A percentile compares a stretch with the other conserved stretches of the same genome.
Evolutionary conservation across 2,797 vertebrate genomes (phyloP).

Genomic region (Cryptoblepharus egeriae): DNA sequence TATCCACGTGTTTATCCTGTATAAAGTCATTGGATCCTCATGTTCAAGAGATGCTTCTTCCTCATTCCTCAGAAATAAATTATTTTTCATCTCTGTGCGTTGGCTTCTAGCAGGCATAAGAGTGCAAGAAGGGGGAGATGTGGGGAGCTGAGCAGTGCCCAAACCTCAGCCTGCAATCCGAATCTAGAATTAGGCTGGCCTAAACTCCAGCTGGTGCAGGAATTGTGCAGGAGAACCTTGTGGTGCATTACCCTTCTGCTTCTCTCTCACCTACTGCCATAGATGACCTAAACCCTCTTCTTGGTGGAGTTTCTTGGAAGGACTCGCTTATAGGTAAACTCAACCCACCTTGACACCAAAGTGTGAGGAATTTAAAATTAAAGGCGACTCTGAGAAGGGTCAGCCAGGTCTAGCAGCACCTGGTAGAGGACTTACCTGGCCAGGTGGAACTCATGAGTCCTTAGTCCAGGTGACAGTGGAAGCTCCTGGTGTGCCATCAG

Average conservation of each 20-base stretch:
- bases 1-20: slow-evolving; percentile 87
- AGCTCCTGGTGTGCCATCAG: too few species aligned
- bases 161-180: too few species aligned
- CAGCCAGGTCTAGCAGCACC: too few species aligned
- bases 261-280: too few species aligned
- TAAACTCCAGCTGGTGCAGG: too few species aligned
- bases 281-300: background rate
- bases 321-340: too few species aligned
- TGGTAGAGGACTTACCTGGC: too few species aligned
- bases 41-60: slow-evolving; percentile 80
- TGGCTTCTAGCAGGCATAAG: background rate
- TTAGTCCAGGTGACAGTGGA: too few species aligned
- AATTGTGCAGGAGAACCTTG: background rate
- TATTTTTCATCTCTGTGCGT: slow-evolving; percentile 78
- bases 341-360: background rate
- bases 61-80: slow-evolving; percentile 87
- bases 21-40: slow-evolving; percentile 75
- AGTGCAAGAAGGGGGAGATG: background rate
- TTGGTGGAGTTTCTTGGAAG: background rate
- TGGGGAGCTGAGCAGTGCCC: too few species aligned
- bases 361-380: background rate
- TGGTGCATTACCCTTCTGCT: background rate
- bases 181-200: too few species aligned
- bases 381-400: too few species aligned
- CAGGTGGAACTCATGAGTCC: too few species aligned